These are phyloP conservation scores for Rhegmatorhina hoffmannsi DNA, from an alignment of 2,113 vertebrate genomes.

Conservation along the genomic window DNA sequence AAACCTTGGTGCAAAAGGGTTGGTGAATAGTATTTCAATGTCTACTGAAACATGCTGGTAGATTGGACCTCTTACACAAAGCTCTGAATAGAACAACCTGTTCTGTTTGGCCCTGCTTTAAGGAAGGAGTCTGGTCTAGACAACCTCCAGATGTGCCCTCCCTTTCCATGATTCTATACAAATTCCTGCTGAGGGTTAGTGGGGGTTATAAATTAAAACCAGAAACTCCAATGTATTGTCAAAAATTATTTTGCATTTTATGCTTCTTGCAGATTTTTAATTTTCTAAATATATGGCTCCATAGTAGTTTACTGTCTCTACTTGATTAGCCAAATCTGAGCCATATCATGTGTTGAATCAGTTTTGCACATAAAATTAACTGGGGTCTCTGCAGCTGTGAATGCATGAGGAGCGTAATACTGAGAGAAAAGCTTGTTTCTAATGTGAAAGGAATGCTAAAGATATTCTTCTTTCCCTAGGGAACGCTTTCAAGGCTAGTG, in stretches of 20 bases:
- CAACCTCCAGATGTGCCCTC: background rate
- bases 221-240: background rate
- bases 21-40: background rate
- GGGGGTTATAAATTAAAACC: background rate
- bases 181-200: background rate
- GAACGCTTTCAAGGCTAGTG: background rate
- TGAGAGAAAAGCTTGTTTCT: background rate
- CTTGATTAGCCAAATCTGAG: background rate
- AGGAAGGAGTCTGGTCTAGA: background rate
- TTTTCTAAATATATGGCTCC: background rate
- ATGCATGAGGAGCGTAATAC: background rate
- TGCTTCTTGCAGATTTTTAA: background rate
- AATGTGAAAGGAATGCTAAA: background rate
- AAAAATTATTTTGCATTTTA: background rate
- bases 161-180: background rate
- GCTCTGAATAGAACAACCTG: background rate
- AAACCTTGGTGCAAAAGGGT: background rate
- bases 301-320: background rate
- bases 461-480: background rate
- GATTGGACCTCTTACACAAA: background rate
- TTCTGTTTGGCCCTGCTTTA: background rate
- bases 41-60: background rate
- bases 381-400: background rate
- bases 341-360: background rate
- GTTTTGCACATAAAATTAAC: background rate